These are phyloP conservation scores for Astur gentilis DNA, from an alignment of 2,113 vertebrate species.

Conservation along the genomic window DNA sequence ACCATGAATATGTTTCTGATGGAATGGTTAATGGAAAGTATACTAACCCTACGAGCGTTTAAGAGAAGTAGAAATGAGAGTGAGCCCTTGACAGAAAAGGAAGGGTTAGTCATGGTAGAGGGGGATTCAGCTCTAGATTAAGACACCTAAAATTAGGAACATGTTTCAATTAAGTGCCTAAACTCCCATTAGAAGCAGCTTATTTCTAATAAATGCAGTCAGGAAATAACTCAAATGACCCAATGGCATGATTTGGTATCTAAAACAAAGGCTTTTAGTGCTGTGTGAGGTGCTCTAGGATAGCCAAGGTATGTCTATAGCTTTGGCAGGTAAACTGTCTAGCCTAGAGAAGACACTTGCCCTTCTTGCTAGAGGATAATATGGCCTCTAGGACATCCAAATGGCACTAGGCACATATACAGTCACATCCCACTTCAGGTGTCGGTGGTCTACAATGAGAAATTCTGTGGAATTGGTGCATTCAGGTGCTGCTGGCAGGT, in stretches of 20 bases:
- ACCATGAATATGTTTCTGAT: background rate
- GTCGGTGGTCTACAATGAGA: background rate
- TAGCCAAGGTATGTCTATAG: background rate
- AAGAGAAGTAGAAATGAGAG: background rate
- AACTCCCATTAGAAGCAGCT: background rate
- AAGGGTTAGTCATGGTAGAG: background rate
- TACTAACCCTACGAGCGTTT: rapidly evolving
- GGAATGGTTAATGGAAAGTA: background rate
- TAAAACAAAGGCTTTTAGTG: background rate
- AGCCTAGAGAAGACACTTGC: background rate
- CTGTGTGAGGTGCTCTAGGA: background rate
- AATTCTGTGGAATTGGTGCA: background rate
- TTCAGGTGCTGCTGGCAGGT: background rate
- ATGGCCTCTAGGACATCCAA: background rate
- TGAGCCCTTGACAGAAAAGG: background rate
- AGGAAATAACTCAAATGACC: background rate
- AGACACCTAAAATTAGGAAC: background rate
- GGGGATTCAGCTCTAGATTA: background rate
- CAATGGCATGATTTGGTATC: background rate
- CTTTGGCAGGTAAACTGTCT: background rate
- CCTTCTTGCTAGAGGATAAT: background rate
- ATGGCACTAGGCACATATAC: background rate
- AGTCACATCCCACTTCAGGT: background rate
- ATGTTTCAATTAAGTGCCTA: background rate
- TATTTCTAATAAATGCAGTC: background rate